Evolutionary conservation across 2,888 invertebrate species (phyloP).

Genomic region (Apodemia zela): DNA sequence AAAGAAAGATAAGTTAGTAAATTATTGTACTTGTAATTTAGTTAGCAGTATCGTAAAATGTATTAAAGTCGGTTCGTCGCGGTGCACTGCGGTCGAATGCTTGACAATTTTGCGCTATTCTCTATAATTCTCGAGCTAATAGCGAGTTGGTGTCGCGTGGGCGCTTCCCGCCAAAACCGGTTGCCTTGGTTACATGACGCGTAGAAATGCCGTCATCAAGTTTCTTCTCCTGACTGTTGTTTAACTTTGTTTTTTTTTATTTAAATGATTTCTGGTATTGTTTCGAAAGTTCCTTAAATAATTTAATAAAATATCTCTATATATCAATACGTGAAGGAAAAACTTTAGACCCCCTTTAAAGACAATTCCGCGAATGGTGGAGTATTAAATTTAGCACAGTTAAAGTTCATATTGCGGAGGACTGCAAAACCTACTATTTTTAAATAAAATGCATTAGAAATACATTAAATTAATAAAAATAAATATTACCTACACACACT

Average conservation of each 20-base stretch:
- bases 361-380: no score
- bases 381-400: no score
- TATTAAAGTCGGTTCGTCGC: slow-evolving; percentile 58
- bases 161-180: slow-evolving; percentile 73
- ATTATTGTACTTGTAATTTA: slow-evolving; percentile 42
- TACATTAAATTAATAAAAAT: no score
- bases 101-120: slow-evolving; percentile 34
- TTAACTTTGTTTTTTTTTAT: background rate
- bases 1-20: slow-evolving; percentile 2
- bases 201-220: slow-evolving; percentile 38
- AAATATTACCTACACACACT: no score
- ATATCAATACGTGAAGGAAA: no score
- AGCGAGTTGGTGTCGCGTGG: slow-evolving; percentile 44
- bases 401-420: no score
- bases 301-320: background rate
- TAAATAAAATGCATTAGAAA: no score
- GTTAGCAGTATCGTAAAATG: slow-evolving; percentile 72
- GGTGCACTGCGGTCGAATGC: slow-evolving; percentile 77
- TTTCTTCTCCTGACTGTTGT: slow-evolving; percentile 19
- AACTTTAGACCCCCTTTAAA: no score
- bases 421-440: no score
- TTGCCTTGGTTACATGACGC: slow-evolving; percentile 62
- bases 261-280: background rate
- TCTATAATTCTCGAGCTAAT: slow-evolving; percentile 33
- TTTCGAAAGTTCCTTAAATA: background rate